Evolutionary conservation across 2,113 vertebrate species (phyloP).

Genomic region (Anguilla japonica): DNA sequence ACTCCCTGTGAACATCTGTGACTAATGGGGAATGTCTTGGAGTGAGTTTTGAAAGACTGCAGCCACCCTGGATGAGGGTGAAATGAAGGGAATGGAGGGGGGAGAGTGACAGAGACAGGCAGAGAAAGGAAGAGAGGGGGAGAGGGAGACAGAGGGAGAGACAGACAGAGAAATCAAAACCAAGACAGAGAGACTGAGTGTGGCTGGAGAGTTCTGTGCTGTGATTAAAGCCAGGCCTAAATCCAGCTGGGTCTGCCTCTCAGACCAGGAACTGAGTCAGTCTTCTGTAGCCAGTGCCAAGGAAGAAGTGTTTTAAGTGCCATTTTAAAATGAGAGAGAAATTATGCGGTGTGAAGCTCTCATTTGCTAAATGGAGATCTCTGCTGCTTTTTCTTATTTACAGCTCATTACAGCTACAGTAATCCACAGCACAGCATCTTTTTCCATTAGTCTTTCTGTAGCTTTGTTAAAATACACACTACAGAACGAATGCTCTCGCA

Average conservation of each 20-base stretch:
- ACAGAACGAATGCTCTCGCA: not conserved
- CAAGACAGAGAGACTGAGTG: no score
- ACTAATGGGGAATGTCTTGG: constrained; percentile 27
- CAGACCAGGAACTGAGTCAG: not conserved
- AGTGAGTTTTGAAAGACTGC: not conserved
- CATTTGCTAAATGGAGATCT: not conserved
- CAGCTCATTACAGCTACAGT: not conserved
- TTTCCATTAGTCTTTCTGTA: no score
- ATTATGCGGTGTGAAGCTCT: not conserved
- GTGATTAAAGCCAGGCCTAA: not conserved
- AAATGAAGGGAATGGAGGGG: not conserved
- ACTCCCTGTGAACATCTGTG: constrained; percentile 5
- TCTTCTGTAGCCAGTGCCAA: not conserved
- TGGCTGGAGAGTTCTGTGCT: not conserved
- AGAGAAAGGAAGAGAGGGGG: no score
- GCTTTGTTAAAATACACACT: not conserved
- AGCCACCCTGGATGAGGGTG: not conserved
- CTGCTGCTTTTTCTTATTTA: not conserved
- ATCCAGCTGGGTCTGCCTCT: not conserved
- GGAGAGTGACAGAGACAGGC: not conserved
- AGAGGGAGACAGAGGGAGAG: no score
- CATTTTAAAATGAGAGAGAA: not conserved
- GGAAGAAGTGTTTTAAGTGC: not conserved
- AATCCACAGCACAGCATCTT: no score
- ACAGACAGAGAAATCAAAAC: no score